Base-by-base conservation (phyloP, 2,113 vertebrate species). In the Apodemus sylvaticus region DNA sequence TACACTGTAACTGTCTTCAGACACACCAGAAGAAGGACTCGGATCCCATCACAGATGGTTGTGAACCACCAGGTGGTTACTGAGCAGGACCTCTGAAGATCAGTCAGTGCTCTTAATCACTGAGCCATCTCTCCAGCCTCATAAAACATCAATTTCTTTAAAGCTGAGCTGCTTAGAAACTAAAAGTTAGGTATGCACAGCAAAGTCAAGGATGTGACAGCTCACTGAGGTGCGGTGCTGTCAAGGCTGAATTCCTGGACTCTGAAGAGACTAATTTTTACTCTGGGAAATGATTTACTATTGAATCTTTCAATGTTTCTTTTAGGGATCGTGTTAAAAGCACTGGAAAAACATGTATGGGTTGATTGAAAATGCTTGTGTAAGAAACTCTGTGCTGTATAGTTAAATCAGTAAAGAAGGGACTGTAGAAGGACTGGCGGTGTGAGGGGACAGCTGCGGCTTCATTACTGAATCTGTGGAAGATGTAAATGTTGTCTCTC, bases 391-490 rank as follows among this genome's bases (percentile, higher is more conserved):
- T 87, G 45, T 34, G 16, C 48, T 92, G 0, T 96, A 45, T 87
- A 64, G 51, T 42, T 45, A 71, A 66, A 17, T 97, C 29, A 39
- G 97, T 16, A 4, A n/a, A 81, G 66, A 89, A 48, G n/a, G 85
- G 79, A 7, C 86, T 3, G 0, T 42, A 93, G 93, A 97, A 17
- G 71, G 79, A 91, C 29, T 48, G 3, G 34, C 91, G 70, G 2
- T 55, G 88, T 10, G 39, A 90, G 13, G 11, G 58, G 36, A 85
- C 77, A 92, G 1, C 74, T 91, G 55, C 77, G 24, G 79, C 87
- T 96, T 66, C 60, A 31, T 34, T 76, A 12, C 29, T n/a, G 85
- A 93, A 87, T 97, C 94, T 82, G 85, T 78, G 76, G 81, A 97
- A 98, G 71, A 92, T 94, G 11, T 78, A 93, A 70, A 45, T 71